phyloP scores from a whole-genome alignment of 1,140 invertebrate genomes.

The Apocrypta bakeri region DNA sequence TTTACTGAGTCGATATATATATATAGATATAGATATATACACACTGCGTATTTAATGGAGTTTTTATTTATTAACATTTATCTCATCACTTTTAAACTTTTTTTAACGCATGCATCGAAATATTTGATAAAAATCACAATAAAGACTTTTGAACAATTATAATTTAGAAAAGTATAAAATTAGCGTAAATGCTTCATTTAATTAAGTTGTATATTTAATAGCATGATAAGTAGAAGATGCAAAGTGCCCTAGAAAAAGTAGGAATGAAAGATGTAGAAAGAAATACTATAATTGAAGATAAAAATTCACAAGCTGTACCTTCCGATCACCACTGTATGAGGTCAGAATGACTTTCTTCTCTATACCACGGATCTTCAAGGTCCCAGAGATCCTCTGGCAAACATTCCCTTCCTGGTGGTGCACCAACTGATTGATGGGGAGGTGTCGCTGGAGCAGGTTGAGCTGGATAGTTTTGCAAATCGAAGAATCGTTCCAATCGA shows the following conservation, averaged over 20 bases:
- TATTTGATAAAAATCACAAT: background rate
- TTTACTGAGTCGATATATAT: no score
- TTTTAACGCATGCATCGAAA: conserved; percentile 20
- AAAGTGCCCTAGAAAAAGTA: no score
- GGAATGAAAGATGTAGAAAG: no score
- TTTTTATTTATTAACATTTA: background rate
- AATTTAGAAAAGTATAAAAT: background rate
- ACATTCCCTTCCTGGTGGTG: conserved; percentile 47
- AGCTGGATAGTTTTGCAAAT: conserved; percentile 25
- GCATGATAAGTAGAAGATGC: no score
- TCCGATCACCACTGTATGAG: conserved; percentile 44
- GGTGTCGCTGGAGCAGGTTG: background rate
- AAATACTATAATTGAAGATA: no score
- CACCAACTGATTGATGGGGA: background rate
- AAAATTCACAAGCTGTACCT: background rate
- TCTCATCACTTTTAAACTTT: conserved; percentile 18
- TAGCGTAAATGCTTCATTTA: background rate
- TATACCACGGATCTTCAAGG: conserved; percentile 53
- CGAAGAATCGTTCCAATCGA: conserved; percentile 31
- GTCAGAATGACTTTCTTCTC: conserved; percentile 40
- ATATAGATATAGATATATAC: no score
- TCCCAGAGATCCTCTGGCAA: conserved; percentile 53
- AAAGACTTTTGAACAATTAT: background rate
- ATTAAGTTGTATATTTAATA: no score
- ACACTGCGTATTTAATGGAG: background rate